Base-by-base conservation (phyloP, 2,797 vertebrate species). In the Urosaurus nigricauda region DNA sequence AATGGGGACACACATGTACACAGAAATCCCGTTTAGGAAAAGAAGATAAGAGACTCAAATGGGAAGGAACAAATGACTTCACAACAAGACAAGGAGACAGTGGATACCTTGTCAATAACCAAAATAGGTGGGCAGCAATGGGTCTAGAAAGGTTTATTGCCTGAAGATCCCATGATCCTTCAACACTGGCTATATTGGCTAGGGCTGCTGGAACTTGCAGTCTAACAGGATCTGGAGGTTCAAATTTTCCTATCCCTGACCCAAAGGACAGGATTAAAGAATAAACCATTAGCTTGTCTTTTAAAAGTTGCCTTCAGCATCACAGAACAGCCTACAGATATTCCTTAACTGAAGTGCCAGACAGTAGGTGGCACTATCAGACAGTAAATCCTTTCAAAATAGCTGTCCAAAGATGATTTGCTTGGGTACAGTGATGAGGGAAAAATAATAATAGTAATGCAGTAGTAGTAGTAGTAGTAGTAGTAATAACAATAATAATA, bases 351-450 rank as follows among this genome's bases (percentile, higher is more conserved):
- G 24, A 75, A 89, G 35, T 86, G 37, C 47, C 35, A 78, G 35
- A 43, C 88, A 86, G 73, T 29, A 89, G 88, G 40, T 89, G 88
- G 88, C 84, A 86, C 17, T 89, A 29, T 86, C 70, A 68, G 71
- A 68, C 58, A 77, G 47, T 47, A 4, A 75, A 63, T 51, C 4
- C 53, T 88, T 88, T 43, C 65, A 40, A 87, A 81, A 47, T 40
- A 32, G 13, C 32, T 19, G 53, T 37, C 70, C 51, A 26, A 43
- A 88, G 19, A 65, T 68, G 13, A 75, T n/a, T 29, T 51, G 19
- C 37, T 35, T 80, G 26, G 19, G 16, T 17, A 68, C 19, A 0
- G 16, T 37, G 21, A 35, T 26, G 63, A 29, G 26, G 43, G 11
- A 5, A 37, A 5, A 53, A 40, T 16, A 85, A 32, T 47, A 60